These are phyloP conservation scores for Goniozus legneri DNA, from an alignment of 1,140 invertebrate species.

Conservation along the genomic window DNA sequence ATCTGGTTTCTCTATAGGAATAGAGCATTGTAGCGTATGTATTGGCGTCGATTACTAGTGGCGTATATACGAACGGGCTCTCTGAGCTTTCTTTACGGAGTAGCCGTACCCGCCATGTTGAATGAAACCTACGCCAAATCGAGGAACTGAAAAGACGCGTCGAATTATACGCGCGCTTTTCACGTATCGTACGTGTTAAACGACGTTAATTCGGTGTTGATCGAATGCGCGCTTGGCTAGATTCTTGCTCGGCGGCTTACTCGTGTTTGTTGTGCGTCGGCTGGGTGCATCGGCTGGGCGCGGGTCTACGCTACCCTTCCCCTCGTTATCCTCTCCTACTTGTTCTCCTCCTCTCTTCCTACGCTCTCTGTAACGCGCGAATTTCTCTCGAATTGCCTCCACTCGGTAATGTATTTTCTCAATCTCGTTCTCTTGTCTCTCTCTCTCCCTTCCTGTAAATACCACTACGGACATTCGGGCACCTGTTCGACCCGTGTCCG, in stretches of 20 bases:
- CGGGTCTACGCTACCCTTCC: conserved; percentile 29
- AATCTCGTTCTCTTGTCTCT: conserved; percentile 18
- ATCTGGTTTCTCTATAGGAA: conserved; percentile 9
- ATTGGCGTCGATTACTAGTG: conserved; percentile 20
- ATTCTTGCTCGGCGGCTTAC: conserved; percentile 22
- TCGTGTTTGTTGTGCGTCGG: conserved; percentile 39
- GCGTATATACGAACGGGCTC: conserved; percentile 27
- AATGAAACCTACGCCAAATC: conserved; percentile 44
- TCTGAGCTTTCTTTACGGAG: conserved; percentile 52
- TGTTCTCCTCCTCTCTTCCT: conserved; percentile 15
- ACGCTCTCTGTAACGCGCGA: conserved; percentile 13
- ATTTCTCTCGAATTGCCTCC: conserved; percentile 11
- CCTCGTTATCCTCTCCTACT: conserved; percentile 16
- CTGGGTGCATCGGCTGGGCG: conserved; percentile 39
- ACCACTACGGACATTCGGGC: conserved; percentile 17
- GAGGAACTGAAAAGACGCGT: conserved; percentile 30
- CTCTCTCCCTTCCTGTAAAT: conserved; percentile 13
- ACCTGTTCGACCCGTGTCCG: conserved; percentile 21
- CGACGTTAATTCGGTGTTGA: conserved; percentile 17
- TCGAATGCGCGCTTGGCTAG: conserved; percentile 5
- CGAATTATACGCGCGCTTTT: background rate
- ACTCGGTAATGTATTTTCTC: background rate
- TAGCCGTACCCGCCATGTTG: conserved; percentile 54
- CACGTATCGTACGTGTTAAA: background rate
- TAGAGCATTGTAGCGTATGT: conserved; percentile 22